Evolutionary conservation across 2,888 invertebrate species (phyloP), one percentile per base, ranked within the genome.

Genomic region (Molorchus minor): DNA sequence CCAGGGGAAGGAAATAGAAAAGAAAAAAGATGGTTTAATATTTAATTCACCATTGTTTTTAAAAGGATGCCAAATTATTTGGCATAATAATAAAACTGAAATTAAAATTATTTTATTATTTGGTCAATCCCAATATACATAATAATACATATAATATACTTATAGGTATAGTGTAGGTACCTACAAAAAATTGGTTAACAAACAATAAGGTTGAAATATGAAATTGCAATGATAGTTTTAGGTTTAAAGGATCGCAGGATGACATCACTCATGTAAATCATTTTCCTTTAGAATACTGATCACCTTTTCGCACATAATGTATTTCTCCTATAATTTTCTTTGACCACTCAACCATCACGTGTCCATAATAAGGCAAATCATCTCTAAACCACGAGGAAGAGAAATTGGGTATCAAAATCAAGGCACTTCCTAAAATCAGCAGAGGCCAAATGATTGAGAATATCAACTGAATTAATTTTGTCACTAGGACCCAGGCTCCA

Each of bases 371-470:
- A 10, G 63, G 59, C 12, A 66, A 10, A 13, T 21, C 33, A 54
- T 66, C 67, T 45, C 58, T 56, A 44, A 68, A 20, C 55, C 65
- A 55, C 40, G 15, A 54, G 55, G 58, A 45, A 7, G 65, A 63
- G 54, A 67, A 56, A 54, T 60, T 51, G 19, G 65, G 68, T 17
- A 64, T 59, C 41, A 67, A 53, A 49, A 57, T 45, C 15, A 66
- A 36, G 36, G 64, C 49, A 40, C 57, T 61, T 30, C 57, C 63
- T 20, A 69, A 25, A 44, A 65, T 13, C 10, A 69, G 29, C 21
- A 71, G 41, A 12, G 70, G 71, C 71, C 71, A 71, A 25, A 70
- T 13, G 29, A 70, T 55, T 1, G 69, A 64, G 43, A 70, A 65
- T n/a, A 71, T 19, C 25, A 70, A 61, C 52, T 71, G 69, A 19